Evolutionary conservation across 2,113 vertebrate genomes (phyloP), one percentile per base, ranked within the genome.

Genomic region (Cinclus mexicanus): DNA sequence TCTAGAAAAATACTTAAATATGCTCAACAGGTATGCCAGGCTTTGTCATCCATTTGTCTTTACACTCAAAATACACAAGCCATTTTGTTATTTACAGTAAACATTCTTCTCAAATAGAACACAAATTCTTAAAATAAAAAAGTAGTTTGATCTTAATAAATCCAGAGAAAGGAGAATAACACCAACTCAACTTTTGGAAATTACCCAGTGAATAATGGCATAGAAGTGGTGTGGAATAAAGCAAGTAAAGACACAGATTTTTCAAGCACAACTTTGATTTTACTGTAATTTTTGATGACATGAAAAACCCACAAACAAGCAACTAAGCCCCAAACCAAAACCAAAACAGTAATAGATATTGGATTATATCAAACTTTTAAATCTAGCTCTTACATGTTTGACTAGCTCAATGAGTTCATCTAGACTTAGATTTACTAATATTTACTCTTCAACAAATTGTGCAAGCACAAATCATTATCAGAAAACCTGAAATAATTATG

Each of bases 41-140:
- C 47, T 94, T 97, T 97, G 93, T 90, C 78, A 91, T 90, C 16
- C 70, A 91, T 95, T 96, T 95, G 41, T 80, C n/a, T 95, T 90
- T 82, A 49, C 29, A 67, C 26, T 93, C 70, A 94, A 95, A 96
- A 94, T 44, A 80, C 6, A 53, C 23, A 91, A 35, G 35, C 88
- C 59, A 89, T 42, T 37, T 91, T 64, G 12, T 57, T 71, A 57
- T 19, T 19, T 91, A 21, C 53, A 83, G 39, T 50, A 82, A 86
- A 63, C 1, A 13, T 90, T 72, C 42, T 83, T 67, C 50, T 77
- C 46, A 95, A 95, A 94, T 60, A 67, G 84, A 82, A 82, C 37
- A 11, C 42, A 47, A 92, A 71, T 50, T 46, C 37, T 52, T 89
- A 18, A 63, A 92, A 81, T 42, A 23, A 10, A 56, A 25, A 61